Base-by-base conservation (phyloP, 2,113 vertebrate species). In the Haliaeetus leucogaster region DNA sequence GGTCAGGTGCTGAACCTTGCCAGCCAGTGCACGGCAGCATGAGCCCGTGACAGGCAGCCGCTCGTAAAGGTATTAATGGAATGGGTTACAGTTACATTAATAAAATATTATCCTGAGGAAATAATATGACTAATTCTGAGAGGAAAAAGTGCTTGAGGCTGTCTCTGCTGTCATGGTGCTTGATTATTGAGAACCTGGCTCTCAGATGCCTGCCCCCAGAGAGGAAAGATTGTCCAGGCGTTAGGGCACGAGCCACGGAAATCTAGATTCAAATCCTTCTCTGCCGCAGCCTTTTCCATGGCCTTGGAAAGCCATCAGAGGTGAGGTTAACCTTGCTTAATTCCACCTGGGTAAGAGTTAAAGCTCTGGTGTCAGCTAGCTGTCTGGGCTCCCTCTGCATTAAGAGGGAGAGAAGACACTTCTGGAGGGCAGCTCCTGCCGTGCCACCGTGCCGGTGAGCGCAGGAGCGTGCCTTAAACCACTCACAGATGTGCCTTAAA, bases 91-190 rank as follows among this genome's bases (percentile, higher is more conserved):
- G 50, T 84, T 86, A 55, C 68, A 74, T 81, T 91, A 26, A 89
- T 91, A 66, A 87, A 91, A 74, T 86, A 76, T 66, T 90, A 83
- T 88, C 78, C 82, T 16, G 29, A 73, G 77, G 76, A 95, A 95
- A 79, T 76, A 87, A 84, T 74, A 61, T 86, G 55, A 93, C 84
- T 91, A 82, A 71, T 95, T 79, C 56, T 79, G 68, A 95, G 47
- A 93, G 19, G 47, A 13, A 95, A 83, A 89, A 86, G 42, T 63
- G 55, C 81, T 94, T 30, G 72, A 88, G 82, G 86, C 61, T 74
- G 67, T 90, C 52, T 92, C 74, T 91, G 2, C 67, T 92, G 47
- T 84, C 45, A 29, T 2, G 10, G 32, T 34, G 30, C 36, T 86
- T 77, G 59, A 77, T 56, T 90, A 47, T 84, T 93, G 0, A 22